A percentile compares a stretch with the other conserved stretches of the same genome.
Conservation (phyloP, 2,888 invertebrate species). For the Tipula helvola region DNA sequence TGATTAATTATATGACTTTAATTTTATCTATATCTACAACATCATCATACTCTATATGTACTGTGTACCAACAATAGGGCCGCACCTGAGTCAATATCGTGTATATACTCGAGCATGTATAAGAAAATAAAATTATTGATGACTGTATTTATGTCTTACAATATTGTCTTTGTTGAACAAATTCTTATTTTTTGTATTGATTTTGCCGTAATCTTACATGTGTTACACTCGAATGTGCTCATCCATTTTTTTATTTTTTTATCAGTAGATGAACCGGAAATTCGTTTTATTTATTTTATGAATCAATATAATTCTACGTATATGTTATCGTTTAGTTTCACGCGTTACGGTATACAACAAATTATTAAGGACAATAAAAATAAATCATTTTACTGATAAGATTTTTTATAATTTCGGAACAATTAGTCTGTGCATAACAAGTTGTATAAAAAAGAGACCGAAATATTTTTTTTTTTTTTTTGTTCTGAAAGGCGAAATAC, state of each 20-base stretch:
- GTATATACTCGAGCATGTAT: not conserved
- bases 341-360: too few relatives aligned
- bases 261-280: not conserved
- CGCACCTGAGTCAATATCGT: not conserved
- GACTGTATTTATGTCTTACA: not conserved
- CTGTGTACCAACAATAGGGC: not conserved
- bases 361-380: too few relatives aligned
- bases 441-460: too few relatives aligned
- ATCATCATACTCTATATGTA: not conserved
- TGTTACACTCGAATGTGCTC: not conserved
- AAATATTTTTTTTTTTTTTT: too few relatives aligned
- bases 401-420: too few relatives aligned
- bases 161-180: too few relatives aligned
- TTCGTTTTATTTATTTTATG: not conserved
- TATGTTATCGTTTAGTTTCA: not conserved
- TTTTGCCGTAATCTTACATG: not conserved
- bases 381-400: too few relatives aligned
- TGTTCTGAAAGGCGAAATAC: too few relatives aligned
- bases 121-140: not conserved
- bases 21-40: not conserved
- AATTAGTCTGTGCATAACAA: too few relatives aligned
- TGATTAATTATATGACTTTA: not conserved
- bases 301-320: not conserved
- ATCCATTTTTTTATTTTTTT: not conserved
- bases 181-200: too few relatives aligned